phyloP scores from a whole-genome alignment of 2,797 vertebrate genomes.

The Heterohyrax brucei region DNA sequence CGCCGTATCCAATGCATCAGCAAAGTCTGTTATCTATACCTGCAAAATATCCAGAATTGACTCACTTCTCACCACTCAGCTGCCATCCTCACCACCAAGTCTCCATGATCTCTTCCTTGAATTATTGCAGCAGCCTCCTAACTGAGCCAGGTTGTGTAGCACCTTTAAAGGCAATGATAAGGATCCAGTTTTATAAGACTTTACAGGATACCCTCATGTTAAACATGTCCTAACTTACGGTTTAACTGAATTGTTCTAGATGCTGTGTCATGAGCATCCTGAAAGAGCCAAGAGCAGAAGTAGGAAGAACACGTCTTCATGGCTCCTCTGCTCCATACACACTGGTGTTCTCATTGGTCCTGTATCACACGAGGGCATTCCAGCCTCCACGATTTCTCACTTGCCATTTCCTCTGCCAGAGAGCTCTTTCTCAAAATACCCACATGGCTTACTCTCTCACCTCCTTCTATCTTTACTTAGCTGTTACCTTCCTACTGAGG shows the following conservation, averaged over 20 bases:
- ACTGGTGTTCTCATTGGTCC: neutral
- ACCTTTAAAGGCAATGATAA: no score
- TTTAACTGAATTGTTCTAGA: no score
- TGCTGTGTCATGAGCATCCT: no score
- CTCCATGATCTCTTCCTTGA: neutral
- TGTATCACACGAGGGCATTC: neutral
- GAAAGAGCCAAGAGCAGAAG: no score
- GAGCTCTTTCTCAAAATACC: slow-evolving; percentile 8
- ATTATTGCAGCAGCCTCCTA: neutral
- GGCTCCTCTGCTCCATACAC: neutral
- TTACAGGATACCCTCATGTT: no score
- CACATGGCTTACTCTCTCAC: neutral
- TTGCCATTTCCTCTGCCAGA: neutral
- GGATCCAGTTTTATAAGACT: no score
- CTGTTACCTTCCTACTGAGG: neutral
- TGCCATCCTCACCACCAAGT: neutral
- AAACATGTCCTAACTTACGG: no score
- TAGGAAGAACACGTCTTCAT: neutral
- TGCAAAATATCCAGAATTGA: neutral
- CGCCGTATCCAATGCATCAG: neutral
- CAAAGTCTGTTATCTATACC: no score
- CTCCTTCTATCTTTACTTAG: neutral
- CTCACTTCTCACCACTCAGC: neutral
- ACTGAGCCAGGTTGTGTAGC: no score
- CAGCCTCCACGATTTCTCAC: neutral